Conservation (phyloP, 2,888 invertebrate genomes). For the Selenia dentaria region DNA sequence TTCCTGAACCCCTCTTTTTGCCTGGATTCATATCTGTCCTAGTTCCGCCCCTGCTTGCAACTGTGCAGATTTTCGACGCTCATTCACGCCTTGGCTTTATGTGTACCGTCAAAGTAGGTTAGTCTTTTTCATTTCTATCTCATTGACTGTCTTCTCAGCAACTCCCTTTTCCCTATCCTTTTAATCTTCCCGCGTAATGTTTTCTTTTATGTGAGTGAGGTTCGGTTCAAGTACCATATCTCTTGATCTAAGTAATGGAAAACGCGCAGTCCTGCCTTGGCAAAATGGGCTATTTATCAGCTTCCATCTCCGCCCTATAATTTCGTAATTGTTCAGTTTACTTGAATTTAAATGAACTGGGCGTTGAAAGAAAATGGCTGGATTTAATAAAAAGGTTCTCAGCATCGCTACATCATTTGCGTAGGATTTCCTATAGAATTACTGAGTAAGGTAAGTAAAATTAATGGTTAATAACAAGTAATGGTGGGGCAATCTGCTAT, state of each 20-base stretch:
- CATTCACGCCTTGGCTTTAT: slow-evolving; percentile 21
- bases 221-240: slow-evolving; percentile 32
- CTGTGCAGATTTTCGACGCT: slow-evolving; percentile 17
- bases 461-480: too few relatives aligned
- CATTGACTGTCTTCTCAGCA: slow-evolving; percentile 27
- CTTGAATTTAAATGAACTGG: slow-evolving; percentile 35
- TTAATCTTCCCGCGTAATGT: slow-evolving; percentile 26
- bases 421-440: too few relatives aligned
- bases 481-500: too few relatives aligned
- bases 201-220: slow-evolving; percentile 23
- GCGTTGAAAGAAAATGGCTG: slow-evolving; percentile 24
- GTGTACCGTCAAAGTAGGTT: slow-evolving; percentile 24
- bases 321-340: slow-evolving; percentile 38
- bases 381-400: slow-evolving; percentile 19
- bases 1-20: too few relatives aligned
- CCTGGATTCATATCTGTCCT: too few relatives aligned
- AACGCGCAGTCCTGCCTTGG: slow-evolving; percentile 32
- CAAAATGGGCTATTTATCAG: slow-evolving; percentile 37
- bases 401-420: slow-evolving; percentile 10
- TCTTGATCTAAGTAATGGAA: slow-evolving; percentile 37
- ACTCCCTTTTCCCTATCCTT: slow-evolving; percentile 24
- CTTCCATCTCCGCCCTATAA: slow-evolving; percentile 36
- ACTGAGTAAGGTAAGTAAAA: too few relatives aligned
- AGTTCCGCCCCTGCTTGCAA: slow-evolving; percentile 4
- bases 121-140: slow-evolving; percentile 25